These are phyloP conservation scores for Carassius auratus DNA, from an alignment of 2,113 vertebrate genomes.

Conservation along the genomic window DNA sequence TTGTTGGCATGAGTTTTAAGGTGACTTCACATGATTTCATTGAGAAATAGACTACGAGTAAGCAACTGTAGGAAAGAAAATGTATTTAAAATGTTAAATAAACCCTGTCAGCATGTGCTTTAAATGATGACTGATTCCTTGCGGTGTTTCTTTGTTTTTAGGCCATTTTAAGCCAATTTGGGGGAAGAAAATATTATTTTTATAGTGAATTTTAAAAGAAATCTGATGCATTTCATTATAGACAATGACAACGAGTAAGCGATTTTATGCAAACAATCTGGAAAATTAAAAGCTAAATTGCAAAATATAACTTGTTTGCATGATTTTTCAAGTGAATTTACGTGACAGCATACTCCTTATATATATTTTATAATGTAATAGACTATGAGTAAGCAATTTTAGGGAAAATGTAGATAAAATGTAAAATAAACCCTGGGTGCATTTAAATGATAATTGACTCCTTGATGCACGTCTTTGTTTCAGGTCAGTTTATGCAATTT, in stretches of 20 bases:
- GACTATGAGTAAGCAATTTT: not conserved
- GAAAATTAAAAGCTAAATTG: not conserved
- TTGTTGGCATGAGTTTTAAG: not conserved
- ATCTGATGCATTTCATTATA: not conserved
- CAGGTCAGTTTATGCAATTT: not conserved
- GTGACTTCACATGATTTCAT: not conserved
- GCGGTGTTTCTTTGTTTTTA: not conserved
- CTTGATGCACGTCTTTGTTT: not conserved
- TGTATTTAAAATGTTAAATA: not conserved
- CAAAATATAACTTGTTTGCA: not conserved
- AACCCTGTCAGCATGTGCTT: not conserved
- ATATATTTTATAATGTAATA: not conserved
- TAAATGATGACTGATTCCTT: not conserved
- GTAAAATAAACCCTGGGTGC: not conserved
- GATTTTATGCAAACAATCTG: not conserved
- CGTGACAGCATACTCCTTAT: not conserved
- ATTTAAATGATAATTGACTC: not conserved
- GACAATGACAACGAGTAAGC: slow-evolving; percentile 7
- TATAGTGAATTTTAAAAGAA: not conserved
- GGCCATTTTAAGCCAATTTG: not conserved
- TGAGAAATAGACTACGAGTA: not conserved
- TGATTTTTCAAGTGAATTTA: not conserved
- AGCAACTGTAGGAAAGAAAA: not conserved
- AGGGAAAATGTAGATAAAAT: not conserved
- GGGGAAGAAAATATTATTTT: not conserved